These are phyloP conservation scores for Apodemia duryi DNA, from an alignment of 2,888 invertebrate genomes.

Conservation along the genomic window DNA sequence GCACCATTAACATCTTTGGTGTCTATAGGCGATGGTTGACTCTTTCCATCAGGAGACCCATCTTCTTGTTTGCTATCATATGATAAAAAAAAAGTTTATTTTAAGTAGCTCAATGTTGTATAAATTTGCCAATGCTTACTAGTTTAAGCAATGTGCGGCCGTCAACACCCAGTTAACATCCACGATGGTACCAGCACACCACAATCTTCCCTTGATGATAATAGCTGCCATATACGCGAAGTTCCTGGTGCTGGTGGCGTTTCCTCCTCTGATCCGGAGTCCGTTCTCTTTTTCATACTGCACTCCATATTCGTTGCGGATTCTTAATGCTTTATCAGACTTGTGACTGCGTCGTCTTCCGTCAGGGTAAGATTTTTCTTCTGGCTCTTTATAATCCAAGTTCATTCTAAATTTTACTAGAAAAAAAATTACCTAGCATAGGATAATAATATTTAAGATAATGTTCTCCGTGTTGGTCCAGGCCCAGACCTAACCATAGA, in stretches of 20 bases:
- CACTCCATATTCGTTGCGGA: slow-evolving; percentile 41
- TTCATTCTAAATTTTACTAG: slow-evolving; percentile 40
- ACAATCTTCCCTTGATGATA: slow-evolving; percentile 61
- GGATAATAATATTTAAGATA: too few species aligned
- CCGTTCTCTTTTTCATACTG: slow-evolving; percentile 27
- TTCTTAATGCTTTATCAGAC: slow-evolving; percentile 35
- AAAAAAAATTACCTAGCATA: background rate
- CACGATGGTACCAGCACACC: slow-evolving; percentile 68
- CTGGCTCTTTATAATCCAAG: slow-evolving; percentile 26
- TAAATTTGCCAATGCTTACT: slow-evolving; percentile 45
- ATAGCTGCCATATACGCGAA: slow-evolving; percentile 66
- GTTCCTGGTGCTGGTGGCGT: slow-evolving; percentile 52
- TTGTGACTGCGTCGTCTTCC: slow-evolving; percentile 34
- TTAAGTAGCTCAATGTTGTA: too few species aligned
- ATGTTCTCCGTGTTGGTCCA: too few species aligned
- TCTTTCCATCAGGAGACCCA: too few species aligned
- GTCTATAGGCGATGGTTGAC: too few species aligned
- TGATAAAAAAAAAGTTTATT: too few species aligned
- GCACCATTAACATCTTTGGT: too few species aligned
- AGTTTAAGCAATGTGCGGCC: slow-evolving; percentile 69
- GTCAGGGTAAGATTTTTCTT: slow-evolving; percentile 15
- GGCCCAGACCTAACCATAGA: too few species aligned
- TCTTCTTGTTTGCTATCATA: too few species aligned
- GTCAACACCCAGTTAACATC: slow-evolving; percentile 68
- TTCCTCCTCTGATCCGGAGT: slow-evolving; percentile 48